phyloP scores from a whole-genome alignment of 2,888 invertebrate genomes.

The Troides aeacus region DNA sequence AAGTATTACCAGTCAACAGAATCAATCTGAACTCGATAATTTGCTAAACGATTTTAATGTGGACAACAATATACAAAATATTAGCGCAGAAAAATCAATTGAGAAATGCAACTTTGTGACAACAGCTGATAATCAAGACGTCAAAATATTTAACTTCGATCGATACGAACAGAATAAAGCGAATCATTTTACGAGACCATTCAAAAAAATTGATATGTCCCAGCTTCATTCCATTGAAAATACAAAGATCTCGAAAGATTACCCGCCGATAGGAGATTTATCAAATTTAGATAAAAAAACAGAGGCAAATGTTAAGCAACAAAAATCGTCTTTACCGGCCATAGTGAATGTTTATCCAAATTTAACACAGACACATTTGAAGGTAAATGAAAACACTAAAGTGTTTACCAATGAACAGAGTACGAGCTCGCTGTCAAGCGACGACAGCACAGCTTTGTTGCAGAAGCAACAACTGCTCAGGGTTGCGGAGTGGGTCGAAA shows the following conservation, averaged over 20 bases:
- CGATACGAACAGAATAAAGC: conserved; percentile 73
- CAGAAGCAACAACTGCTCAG: conserved; percentile 83
- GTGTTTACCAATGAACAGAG: conserved; percentile 74
- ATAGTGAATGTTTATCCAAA: conserved; percentile 75
- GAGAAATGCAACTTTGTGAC: conserved; percentile 46
- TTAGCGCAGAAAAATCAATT: conserved; percentile 42
- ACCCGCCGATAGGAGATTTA: conserved; percentile 55
- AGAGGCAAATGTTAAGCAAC: conserved; percentile 36
- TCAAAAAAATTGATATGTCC: conserved; percentile 72
- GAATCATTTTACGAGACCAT: conserved; percentile 57
- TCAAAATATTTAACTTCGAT: conserved; percentile 77
- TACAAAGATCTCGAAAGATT: conserved; percentile 72
- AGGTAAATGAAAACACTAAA: conserved; percentile 70
- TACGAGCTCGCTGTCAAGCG: conserved; percentile 75
- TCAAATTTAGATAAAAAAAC: conserved; percentile 52
- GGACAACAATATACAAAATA: conserved; percentile 52
- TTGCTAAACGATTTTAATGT: conserved; percentile 64
- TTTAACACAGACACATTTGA: conserved; percentile 72
- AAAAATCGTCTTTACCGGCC: conserved; percentile 58
- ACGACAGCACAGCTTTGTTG: conserved; percentile 77
- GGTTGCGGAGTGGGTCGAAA: conserved; percentile 89
- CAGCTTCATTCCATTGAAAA: conserved; percentile 72
- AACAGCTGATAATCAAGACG: conserved; percentile 59
- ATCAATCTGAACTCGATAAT: conserved; percentile 62
- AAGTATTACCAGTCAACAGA: conserved; percentile 60